Percentiles rank a stretch among this genome's conserved stretches.
Conservation (phyloP, 2,888 invertebrate genomes). For the Dolichomitus sp. region DNA sequence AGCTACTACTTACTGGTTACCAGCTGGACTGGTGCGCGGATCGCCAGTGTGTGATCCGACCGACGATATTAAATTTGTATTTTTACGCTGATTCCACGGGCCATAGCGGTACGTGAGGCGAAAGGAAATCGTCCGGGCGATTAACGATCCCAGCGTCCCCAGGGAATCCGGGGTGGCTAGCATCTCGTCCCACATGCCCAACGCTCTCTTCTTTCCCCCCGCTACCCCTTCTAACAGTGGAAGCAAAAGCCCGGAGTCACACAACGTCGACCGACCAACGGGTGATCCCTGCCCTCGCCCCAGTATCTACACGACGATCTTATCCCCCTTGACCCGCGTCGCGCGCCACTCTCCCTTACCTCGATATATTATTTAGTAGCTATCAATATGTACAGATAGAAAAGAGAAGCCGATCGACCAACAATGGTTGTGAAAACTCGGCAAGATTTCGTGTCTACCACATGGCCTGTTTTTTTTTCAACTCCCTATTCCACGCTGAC, state of each 20-base stretch:
- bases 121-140: constrained; percentile 87
- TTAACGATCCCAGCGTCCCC: constrained; percentile 87
- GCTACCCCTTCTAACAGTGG: constrained; percentile 6
- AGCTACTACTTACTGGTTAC: not conserved
- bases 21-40: not conserved
- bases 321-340: constrained; percentile 71
- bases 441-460: constrained; percentile 53
- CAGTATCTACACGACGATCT: constrained; percentile 13
- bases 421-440: constrained; percentile 68
- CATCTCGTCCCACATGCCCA: constrained; percentile 40
- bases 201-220: constrained; percentile 28
- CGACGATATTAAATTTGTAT: constrained; percentile 89
- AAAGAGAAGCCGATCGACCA: constrained; percentile 54
- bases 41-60: constrained; percentile 52
- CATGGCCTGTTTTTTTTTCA: constrained; percentile 20
- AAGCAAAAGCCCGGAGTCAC: constrained; percentile 21
- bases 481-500: not conserved
- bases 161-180: constrained; percentile 72
- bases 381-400: constrained; percentile 83
- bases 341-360: constrained; percentile 51
- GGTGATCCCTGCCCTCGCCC: constrained; percentile 35
- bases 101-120: constrained; percentile 88
- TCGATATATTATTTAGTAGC: constrained; percentile 84
- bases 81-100: constrained; percentile 89
- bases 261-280: constrained; percentile 25